These are phyloP conservation scores for Anolis apletophallus DNA, from an alignment of 2,797 vertebrate genomes.

Conservation along the genomic window DNA sequence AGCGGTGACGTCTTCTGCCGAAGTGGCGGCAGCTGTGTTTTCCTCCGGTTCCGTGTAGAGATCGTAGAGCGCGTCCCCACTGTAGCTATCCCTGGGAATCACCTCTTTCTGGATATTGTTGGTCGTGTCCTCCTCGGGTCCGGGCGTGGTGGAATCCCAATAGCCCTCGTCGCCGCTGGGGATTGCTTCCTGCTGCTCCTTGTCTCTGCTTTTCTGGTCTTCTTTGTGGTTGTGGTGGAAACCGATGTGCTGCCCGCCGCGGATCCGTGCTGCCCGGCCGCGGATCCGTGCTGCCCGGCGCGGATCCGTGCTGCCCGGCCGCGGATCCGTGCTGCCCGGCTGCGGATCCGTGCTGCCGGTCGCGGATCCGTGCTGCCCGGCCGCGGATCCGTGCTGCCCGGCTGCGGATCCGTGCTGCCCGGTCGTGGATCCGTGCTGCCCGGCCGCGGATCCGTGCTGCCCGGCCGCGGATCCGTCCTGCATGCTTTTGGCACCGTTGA, in stretches of 20 bases:
- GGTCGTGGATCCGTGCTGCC: too few relatives aligned
- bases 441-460: slow-evolving; percentile 73
- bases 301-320: slow-evolving; percentile 80
- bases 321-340: slow-evolving; percentile 75
- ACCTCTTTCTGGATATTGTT: slow-evolving; percentile 79
- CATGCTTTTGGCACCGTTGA: slow-evolving; percentile 49
- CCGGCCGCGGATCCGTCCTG: slow-evolving; percentile 76
- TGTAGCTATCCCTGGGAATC: slow-evolving; percentile 90
- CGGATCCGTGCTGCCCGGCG: slow-evolving; percentile 76
- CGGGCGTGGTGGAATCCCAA: slow-evolving; percentile 94
- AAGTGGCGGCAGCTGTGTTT: slow-evolving; percentile 74
- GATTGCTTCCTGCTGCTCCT: slow-evolving; percentile 82
- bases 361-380: slow-evolving; percentile 82
- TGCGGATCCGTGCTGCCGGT: slow-evolving; percentile 75
- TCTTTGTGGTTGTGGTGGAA: slow-evolving; percentile 84
- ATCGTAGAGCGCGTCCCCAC: slow-evolving; percentile 92
- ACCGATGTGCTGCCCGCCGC: slow-evolving; percentile 81
- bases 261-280: slow-evolving; percentile 76
- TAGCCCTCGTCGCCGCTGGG: slow-evolving; percentile 93
- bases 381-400: slow-evolving; percentile 75
- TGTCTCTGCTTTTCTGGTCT: slow-evolving; percentile 77
- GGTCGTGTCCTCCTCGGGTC: slow-evolving; percentile 85
- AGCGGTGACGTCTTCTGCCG: slow-evolving; percentile 75
- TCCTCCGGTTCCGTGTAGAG: slow-evolving; percentile 88
- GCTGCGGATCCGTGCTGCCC: slow-evolving; percentile 73